A percentile compares a stretch with the other conserved stretches of the same genome.
phyloP scores from a whole-genome alignment of 2,888 invertebrate species.

The Muscina levida region DNA sequence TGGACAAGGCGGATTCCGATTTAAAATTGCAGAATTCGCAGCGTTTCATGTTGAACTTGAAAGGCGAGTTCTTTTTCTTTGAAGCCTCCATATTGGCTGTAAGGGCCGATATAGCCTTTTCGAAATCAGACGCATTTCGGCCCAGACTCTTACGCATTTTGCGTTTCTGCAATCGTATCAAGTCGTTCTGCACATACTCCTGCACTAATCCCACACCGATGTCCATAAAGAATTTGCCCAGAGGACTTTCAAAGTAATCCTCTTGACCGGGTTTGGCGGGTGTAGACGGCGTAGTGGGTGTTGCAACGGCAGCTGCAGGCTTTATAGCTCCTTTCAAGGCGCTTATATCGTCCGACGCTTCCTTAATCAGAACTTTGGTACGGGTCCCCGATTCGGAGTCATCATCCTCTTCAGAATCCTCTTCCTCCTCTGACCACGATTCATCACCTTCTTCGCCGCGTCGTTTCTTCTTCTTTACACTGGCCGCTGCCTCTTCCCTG shows the following conservation, averaged over 20 bases:
- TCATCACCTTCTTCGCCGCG: constrained; percentile 82
- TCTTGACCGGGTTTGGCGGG: constrained; percentile 81
- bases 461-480: constrained; percentile 77
- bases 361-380: constrained; percentile 81
- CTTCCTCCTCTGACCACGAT: constrained; percentile 82
- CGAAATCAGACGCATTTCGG: constrained; percentile 82
- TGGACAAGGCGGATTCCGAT: constrained; percentile 90
- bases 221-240: constrained; percentile 94
- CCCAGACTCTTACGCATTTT: constrained; percentile 85
- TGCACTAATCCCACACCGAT: constrained; percentile 95
- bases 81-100: constrained; percentile 92
- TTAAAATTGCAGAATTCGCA: constrained; percentile 95
- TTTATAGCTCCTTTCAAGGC: constrained; percentile 80
- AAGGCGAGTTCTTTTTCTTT: constrained; percentile 91
- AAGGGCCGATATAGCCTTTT: constrained; percentile 89
- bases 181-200: constrained; percentile 95
- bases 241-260: constrained; percentile 91
- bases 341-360: constrained; percentile 81
- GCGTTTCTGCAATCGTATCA: constrained; percentile 91
- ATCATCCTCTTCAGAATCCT: constrained; percentile 80
- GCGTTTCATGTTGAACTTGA: constrained; percentile 87
- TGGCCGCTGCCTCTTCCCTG: constrained; percentile 69
- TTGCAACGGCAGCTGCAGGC: constrained; percentile 77
- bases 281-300: constrained; percentile 70
- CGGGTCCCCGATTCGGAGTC: constrained; percentile 81